Conservation (phyloP, 2,113 vertebrate genomes). For the Esox niger region DNA sequence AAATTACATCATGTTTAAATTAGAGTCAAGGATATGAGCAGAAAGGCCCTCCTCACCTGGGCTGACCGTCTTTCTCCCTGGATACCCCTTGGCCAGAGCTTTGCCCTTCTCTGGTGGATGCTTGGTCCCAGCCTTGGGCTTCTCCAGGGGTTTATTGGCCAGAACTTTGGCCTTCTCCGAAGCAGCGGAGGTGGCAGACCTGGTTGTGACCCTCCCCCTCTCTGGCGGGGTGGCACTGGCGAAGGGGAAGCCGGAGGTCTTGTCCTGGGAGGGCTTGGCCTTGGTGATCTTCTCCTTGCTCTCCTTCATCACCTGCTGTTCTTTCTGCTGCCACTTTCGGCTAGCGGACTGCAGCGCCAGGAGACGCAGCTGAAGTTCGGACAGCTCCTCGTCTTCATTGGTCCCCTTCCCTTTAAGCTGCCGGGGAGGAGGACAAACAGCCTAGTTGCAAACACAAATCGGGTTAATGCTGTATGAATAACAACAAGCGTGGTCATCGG, state of each 20-base stretch:
- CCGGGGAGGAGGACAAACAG: background rate
- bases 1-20: too few species aligned
- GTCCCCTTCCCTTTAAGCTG: conserved; percentile 36
- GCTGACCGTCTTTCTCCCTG: conserved; percentile 76
- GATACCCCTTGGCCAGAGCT: conserved; percentile 67
- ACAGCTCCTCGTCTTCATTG: conserved; percentile 92
- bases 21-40: background rate
- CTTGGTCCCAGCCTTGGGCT: conserved; percentile 16
- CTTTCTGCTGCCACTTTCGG: conserved; percentile 98
- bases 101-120: conserved; percentile 69
- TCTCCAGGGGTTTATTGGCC: conserved; percentile 41
- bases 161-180: conserved; percentile 38
- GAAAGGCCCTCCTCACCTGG: conserved; percentile 49
- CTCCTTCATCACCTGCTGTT: conserved; percentile 94
- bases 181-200: conserved; percentile 17
- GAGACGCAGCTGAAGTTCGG: conserved; percentile 93
- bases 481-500: too few species aligned
- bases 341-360: conserved; percentile 96
- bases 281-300: conserved; percentile 90
- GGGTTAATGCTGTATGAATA: too few species aligned
- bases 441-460: too few species aligned
- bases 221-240: conserved; percentile 1
- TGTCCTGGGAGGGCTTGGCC: conserved; percentile 23
- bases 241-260: background rate
- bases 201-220: background rate